Conservation (phyloP, 1,140 invertebrate genomes). For the Saxidomus purpurata region DNA sequence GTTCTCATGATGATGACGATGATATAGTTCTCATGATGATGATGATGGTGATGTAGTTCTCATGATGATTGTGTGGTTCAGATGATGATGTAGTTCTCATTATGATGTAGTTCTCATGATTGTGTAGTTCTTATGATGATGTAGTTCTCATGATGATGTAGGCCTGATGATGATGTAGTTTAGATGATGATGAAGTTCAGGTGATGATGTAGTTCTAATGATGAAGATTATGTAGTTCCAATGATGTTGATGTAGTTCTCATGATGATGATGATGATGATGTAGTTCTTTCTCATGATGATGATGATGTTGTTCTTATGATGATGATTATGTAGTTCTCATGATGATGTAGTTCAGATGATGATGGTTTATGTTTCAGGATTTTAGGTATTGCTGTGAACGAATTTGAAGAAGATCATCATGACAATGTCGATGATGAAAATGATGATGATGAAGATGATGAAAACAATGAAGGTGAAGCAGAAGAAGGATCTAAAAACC, state of each 20-base stretch:
- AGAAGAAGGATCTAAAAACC: constrained; percentile 21
- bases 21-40: too few relatives aligned
- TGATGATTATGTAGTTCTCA: not conserved
- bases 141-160: too few relatives aligned
- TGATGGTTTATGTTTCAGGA: constrained; percentile 26
- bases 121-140: too few relatives aligned
- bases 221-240: constrained; percentile 63
- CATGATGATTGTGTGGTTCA: not conserved
- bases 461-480: not conserved
- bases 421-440: constrained; percentile 19
- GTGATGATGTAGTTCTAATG: not conserved
- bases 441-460: constrained; percentile 36
- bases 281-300: not conserved
- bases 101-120: too few relatives aligned
- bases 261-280: constrained; percentile 54
- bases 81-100: too few relatives aligned
- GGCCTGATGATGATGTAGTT: too few relatives aligned
- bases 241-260: not conserved
- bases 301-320: not conserved
- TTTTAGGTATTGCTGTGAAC: constrained; percentile 51
- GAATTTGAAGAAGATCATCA: constrained; percentile 55
- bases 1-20: too few relatives aligned
- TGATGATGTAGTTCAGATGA: not conserved
- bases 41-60: not conserved
- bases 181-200: not conserved